These are phyloP conservation scores for Falco naumanni DNA, from an alignment of 2,797 vertebrate species.

Conservation along the genomic window DNA sequence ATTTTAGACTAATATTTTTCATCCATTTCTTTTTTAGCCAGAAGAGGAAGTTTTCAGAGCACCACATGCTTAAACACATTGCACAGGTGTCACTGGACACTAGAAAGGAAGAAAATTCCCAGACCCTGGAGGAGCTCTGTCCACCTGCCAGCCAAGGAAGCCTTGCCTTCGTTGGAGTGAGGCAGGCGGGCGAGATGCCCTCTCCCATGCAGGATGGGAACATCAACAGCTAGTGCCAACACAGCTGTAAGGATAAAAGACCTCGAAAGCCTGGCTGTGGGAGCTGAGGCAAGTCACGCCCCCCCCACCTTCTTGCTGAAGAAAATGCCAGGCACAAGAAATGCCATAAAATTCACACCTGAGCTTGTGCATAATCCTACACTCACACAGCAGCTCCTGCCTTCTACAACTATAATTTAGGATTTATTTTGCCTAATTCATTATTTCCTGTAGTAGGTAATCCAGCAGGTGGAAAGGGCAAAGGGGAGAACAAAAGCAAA, in stretches of 20 bases:
- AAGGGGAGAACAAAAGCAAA: background rate
- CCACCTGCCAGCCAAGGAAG: background rate
- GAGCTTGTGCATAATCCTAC: background rate
- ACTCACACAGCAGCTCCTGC: background rate
- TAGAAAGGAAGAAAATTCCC: background rate
- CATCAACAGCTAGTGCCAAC: background rate
- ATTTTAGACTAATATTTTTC: background rate
- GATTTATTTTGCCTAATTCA: background rate
- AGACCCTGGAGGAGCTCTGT: background rate
- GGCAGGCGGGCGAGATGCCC: background rate
- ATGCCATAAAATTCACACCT: background rate
- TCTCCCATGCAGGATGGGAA: background rate
- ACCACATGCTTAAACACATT: background rate
- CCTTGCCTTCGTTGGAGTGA: background rate
- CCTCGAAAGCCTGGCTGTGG: fast-evolving
- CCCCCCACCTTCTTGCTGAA: background rate
- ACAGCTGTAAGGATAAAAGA: background rate
- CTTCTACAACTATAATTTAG: background rate
- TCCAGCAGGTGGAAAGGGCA: background rate
- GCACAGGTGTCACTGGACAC: background rate
- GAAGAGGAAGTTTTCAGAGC: background rate
- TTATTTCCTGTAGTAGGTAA: background rate
- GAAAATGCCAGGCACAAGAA: background rate
- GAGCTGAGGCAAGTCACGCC: background rate
- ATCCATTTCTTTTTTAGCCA: background rate